A percentile compares a stretch with the other conserved stretches of the same genome.
Evolutionary conservation across 2,888 invertebrate species (phyloP).

Genomic region (Platycheirus albimanus): DNA sequence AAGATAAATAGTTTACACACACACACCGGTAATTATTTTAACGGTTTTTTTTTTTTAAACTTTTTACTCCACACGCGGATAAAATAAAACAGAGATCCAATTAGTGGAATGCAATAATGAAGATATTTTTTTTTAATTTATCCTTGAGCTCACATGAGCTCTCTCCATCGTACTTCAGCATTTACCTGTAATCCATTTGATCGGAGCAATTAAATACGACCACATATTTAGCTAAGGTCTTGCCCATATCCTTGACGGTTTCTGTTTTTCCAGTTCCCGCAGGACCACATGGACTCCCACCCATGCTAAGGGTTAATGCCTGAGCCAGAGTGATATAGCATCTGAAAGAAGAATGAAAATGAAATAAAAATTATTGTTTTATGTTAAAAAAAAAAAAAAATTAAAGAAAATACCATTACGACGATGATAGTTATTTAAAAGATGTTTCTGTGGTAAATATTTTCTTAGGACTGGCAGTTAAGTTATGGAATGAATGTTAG

Average conservation of each 20-base stretch:
- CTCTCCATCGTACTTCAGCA: neutral
- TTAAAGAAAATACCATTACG: constrained; percentile 26
- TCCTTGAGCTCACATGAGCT: constrained; percentile 40
- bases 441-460: constrained; percentile 23
- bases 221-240: constrained; percentile 97
- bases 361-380: neutral
- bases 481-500: constrained; percentile 3
- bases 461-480: constrained; percentile 1
- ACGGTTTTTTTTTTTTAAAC: constrained; percentile 12
- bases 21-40: constrained; percentile 41
- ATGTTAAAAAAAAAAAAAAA: neutral
- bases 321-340: constrained; percentile 98
- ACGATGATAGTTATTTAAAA: constrained; percentile 25
- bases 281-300: constrained; percentile 97
- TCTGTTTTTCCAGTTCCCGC: constrained; percentile 99
- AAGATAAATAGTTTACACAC: constrained; percentile 60
- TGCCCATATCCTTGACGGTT: constrained; percentile 99
- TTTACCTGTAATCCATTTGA: constrained; percentile 96
- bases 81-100: constrained; percentile 54
- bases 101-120: constrained; percentile 68
- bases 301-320: constrained; percentile 97
- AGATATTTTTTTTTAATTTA: constrained; percentile 60
- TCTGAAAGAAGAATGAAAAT: constrained; percentile 83
- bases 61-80: neutral
- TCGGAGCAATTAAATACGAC: constrained; percentile 99